A percentile compares a stretch with the other conserved stretches of the same genome.
Conservation (phyloP, 2,797 vertebrate genomes). For the Erethizon dorsatum region DNA sequence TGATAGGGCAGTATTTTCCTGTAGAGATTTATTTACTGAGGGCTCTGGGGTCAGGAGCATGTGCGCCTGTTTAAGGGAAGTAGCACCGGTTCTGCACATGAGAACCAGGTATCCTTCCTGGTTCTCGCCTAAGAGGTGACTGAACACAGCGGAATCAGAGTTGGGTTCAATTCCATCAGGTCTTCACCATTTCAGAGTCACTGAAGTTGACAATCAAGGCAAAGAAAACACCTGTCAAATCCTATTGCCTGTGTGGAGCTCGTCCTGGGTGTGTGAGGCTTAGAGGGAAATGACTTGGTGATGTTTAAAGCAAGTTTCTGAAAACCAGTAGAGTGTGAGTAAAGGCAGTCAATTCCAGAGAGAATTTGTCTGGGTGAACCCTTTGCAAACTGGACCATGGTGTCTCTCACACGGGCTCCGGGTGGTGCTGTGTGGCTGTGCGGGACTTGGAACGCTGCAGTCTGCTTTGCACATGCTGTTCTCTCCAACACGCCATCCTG, state of each 20-base stretch:
- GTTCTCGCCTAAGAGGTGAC: not conserved
- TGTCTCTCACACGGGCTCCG: not conserved
- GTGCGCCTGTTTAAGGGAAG: not conserved
- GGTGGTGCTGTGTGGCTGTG: not conserved
- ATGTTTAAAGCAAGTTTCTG: not conserved
- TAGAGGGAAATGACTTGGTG: not conserved
- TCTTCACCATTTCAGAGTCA: slow-evolving; percentile 27
- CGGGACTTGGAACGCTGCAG: not conserved
- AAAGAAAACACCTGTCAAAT: slow-evolving; percentile 1
- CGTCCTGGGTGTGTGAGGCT: not conserved
- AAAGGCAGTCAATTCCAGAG: slow-evolving; percentile 13
- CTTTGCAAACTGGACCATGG: not conserved
- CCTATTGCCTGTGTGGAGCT: not conserved
- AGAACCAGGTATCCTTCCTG: slow-evolving; percentile 4
- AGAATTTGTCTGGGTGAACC: slow-evolving; percentile 22
- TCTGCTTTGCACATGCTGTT: not conserved
- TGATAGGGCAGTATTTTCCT: not conserved
- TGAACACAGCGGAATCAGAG: not conserved
- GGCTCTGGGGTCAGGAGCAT: not conserved
- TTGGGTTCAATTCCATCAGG: slow-evolving; percentile 37
- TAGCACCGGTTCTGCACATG: not conserved
- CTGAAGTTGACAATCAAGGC: slow-evolving; percentile 31
- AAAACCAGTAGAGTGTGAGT: not conserved
- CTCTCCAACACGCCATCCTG: not conserved
- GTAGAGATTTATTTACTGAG: not conserved